Evolutionary conservation across 2,888 invertebrate genomes (phyloP).

Genomic region (Rotaria socialis): DNA sequence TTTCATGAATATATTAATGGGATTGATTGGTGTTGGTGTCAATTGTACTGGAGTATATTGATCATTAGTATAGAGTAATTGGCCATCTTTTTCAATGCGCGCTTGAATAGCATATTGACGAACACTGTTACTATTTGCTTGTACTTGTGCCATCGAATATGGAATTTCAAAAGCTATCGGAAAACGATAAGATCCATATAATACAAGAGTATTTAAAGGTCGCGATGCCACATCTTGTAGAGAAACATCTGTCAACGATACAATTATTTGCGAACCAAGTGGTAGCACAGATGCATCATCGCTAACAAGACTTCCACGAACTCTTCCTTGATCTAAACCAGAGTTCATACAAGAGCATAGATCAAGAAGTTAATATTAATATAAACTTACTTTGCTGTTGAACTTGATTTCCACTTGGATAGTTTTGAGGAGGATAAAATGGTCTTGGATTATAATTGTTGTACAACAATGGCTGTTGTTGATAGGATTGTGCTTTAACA

Average conservation of each 20-base stretch:
- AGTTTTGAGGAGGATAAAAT: not conserved
- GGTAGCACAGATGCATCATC: not conserved
- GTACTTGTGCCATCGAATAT: not conserved
- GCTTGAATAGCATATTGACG: not conserved
- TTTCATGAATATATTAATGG: conserved; percentile 3
- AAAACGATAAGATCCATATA: conserved; percentile 30
- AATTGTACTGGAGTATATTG: not conserved
- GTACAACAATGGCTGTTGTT: not conserved
- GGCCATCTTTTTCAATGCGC: not conserved
- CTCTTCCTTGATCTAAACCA: not conserved
- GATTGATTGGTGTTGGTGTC: not conserved
- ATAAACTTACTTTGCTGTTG: not conserved
- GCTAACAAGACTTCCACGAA: not conserved
- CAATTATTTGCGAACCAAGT: not conserved
- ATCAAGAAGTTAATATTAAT: not conserved
- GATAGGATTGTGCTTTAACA: not conserved
- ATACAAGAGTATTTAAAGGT: not conserved
- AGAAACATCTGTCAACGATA: not conserved
- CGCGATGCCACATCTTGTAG: not conserved
- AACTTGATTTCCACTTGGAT: not conserved
- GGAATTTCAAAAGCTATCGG: conserved; percentile 13
- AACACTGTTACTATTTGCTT: not conserved
- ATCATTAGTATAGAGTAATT: conserved; percentile 3
- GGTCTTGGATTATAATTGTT: not conserved
- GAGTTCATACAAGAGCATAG: not conserved